Conservation (phyloP, 2,888 invertebrate species). For the Drosophila imparisetae region DNA sequence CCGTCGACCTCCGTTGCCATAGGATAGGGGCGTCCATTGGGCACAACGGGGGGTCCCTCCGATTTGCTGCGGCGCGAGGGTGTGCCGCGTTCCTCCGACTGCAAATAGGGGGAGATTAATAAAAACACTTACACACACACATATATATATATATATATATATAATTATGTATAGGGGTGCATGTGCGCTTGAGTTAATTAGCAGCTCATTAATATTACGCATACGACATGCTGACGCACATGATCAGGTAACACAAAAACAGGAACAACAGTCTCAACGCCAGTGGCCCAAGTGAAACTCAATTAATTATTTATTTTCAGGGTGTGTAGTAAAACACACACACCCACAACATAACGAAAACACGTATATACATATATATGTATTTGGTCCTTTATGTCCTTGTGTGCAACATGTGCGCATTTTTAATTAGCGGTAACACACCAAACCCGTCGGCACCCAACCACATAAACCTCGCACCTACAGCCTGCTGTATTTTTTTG, state of each 20-base stretch:
- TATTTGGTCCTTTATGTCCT: slow-evolving; percentile 32
- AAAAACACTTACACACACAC: slow-evolving; percentile 2
- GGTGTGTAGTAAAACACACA: slow-evolving; percentile 42
- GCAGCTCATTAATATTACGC: slow-evolving; percentile 74
- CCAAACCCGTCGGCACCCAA: slow-evolving; percentile 20
- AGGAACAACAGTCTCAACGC: slow-evolving; percentile 10
- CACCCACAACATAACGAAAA: background rate
- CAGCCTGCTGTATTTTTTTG: slow-evolving; percentile 29
- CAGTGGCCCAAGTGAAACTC: slow-evolving; percentile 33
- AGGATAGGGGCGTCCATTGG: slow-evolving; percentile 84
- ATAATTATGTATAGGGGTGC: background rate
- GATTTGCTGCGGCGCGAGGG: slow-evolving; percentile 92
- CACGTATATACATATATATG: background rate
- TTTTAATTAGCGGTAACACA: slow-evolving; percentile 67
- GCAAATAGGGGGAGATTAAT: slow-evolving; percentile 75
- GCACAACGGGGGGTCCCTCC: slow-evolving; percentile 88
- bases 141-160: background rate
- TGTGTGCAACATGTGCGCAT: slow-evolving; percentile 65
- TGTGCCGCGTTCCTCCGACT: slow-evolving; percentile 90
- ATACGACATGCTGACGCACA: slow-evolving; percentile 66
- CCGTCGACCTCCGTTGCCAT: slow-evolving; percentile 83
- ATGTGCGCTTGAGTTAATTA: slow-evolving; percentile 60
- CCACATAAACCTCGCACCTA: slow-evolving; percentile 9
- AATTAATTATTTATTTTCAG: slow-evolving; percentile 74
- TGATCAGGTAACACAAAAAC: slow-evolving; percentile 50